Evolutionary conservation across 2,888 invertebrate genomes (phyloP).

Genomic region (Acleris cristana): DNA sequence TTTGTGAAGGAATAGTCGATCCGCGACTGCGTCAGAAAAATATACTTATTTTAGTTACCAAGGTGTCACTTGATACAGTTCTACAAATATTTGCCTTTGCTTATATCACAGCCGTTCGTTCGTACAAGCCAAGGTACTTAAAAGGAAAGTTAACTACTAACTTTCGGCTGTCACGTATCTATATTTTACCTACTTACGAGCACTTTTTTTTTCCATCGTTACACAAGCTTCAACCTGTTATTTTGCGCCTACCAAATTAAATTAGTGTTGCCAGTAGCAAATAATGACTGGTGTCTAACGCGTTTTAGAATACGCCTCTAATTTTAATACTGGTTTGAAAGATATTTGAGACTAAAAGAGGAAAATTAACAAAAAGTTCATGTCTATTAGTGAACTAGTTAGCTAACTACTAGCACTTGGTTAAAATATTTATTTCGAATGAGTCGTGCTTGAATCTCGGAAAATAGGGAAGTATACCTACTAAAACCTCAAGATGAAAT

Average conservation of each 20-base stretch:
- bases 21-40: too few species aligned
- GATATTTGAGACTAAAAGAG: slow-evolving; percentile 2
- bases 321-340: not conserved
- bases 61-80: too few species aligned
- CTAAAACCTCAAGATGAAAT: too few species aligned
- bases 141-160: slow-evolving; percentile 31
- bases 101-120: too few species aligned
- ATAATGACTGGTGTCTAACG: slow-evolving; percentile 10
- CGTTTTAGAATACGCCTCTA: too few species aligned
- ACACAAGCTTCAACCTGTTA: slow-evolving; percentile 21
- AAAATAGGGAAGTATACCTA: too few species aligned
- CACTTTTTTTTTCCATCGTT: slow-evolving; percentile 6
- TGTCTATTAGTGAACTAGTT: not conserved
- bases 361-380: not conserved
- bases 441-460: too few species aligned
- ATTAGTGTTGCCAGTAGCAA: slow-evolving; percentile 7
- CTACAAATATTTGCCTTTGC: too few species aligned
- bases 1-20: too few species aligned
- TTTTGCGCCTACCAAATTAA: slow-evolving; percentile 9
- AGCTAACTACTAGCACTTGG: too few species aligned
- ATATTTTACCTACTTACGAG: slow-evolving; percentile 4
- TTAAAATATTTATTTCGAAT: too few species aligned
- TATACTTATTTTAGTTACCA: too few species aligned
- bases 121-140: not conserved
- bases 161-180: slow-evolving; percentile 14